Evolutionary conservation across 2,888 invertebrate species (phyloP), one percentile per base, ranked within the genome.

Genomic region (Alcis repandata): DNA sequence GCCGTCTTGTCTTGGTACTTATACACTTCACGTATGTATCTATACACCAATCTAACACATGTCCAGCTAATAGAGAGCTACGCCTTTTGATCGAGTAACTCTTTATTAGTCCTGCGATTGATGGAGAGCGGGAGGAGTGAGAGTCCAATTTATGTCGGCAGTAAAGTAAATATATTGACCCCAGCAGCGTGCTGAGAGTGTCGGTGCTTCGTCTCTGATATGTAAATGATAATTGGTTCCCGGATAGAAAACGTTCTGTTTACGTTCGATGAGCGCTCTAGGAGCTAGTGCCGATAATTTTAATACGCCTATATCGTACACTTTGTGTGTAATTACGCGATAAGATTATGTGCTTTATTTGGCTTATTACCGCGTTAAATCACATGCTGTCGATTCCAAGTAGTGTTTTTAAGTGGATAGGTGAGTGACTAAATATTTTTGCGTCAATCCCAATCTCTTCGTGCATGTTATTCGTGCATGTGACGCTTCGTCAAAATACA

Each of bases 141-240:
- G 72, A 77, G 84, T 66, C 81, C 90, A 82, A 66, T 66, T 65
- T 78, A 83, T 63, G 78, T 51, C 91, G 90, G 91, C 73, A 74
- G 73, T 75, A 78, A 78, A 83, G 85, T 89, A 91, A 90, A 92
- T 90, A 86, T 91, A 89, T 91, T 91, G 92, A 92, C 90, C 91
- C 89, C 89, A 84, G 82, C 89, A 88, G 86, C 89, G 87, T 87
- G 88, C 88, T 86, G 84, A 88, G 84, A 86, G 85, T 86, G 89
- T 89, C 92, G 90, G 91, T 87, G 80, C 89, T 85, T 86, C 88
- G 86, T 89, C 89, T 91, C 86, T 91, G 91, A 92, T 91, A 92
- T 91, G 91, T 91, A 89, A 92, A 92, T 91, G 91, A 91, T 91
- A 91, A 92, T 91, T 92, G 90, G 90, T 90, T 91, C 89, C 86